phyloP scores from a whole-genome alignment of 2,113 vertebrate species.

The Paracyprichromis sp. region DNA sequence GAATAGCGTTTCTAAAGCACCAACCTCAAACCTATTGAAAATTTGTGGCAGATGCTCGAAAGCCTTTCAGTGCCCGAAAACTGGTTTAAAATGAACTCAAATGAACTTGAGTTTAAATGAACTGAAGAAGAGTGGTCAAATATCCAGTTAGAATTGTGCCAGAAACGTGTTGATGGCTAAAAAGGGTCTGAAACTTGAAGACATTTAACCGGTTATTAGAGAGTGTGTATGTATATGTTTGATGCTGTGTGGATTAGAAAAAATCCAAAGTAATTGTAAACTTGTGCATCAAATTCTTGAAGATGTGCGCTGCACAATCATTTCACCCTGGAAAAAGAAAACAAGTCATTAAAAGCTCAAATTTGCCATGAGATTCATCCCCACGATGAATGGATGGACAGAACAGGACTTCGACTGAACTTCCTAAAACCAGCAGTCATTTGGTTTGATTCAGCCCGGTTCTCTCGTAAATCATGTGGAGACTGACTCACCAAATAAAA shows the following conservation, averaged over 20 bases:
- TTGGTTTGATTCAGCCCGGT: background rate
- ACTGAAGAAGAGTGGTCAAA: background rate
- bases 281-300: background rate
- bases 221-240: background rate
- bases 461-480: background rate
- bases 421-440: background rate
- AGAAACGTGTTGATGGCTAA: background rate
- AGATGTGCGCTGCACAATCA: background rate
- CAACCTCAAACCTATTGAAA: background rate
- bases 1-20: background rate
- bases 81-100: background rate
- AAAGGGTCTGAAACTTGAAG: background rate
- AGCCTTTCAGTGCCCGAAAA: background rate
- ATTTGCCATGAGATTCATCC: background rate
- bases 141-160: background rate
- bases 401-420: background rate
- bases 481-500: background rate
- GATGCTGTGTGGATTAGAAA: background rate
- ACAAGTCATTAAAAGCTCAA: background rate
- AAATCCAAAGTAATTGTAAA: background rate
- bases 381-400: background rate
- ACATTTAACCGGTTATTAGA: background rate
- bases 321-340: background rate
- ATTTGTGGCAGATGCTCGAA: background rate
- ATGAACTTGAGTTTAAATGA: background rate